These are phyloP conservation scores for Ectobius pallidus DNA, from an alignment of 2,888 invertebrate genomes.

Conservation along the genomic window DNA sequence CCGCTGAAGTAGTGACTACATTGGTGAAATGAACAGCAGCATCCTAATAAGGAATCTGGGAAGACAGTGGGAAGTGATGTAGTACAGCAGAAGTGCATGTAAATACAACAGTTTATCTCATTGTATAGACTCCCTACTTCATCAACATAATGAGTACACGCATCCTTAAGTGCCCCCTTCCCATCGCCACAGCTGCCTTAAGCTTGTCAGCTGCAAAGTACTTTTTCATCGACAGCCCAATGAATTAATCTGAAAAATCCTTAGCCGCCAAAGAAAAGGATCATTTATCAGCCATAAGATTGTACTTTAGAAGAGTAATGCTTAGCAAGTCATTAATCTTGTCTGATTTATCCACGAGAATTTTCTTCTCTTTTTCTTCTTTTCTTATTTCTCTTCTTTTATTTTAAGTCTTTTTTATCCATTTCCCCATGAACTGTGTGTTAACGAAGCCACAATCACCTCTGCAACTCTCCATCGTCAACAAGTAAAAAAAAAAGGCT, in stretches of 20 bases:
- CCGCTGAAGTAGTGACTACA: too few relatives aligned
- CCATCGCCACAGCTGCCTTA: background rate
- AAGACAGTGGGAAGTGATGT: too few relatives aligned
- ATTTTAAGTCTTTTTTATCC: background rate
- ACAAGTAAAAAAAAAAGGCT: too few relatives aligned
- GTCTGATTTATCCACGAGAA: slow-evolving; percentile 32
- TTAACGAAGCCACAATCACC: background rate
- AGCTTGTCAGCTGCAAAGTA: slow-evolving; percentile 33
- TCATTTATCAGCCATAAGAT: slow-evolving; percentile 39
- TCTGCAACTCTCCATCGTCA: background rate
- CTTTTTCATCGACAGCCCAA: slow-evolving; percentile 32
- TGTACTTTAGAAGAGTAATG: slow-evolving; percentile 36
- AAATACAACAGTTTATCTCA: too few relatives aligned
- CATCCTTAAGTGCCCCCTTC: background rate
- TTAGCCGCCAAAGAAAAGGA: slow-evolving; percentile 30
- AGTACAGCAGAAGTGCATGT: too few relatives aligned
- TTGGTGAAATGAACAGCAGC: too few relatives aligned
- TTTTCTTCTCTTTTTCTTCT: background rate
- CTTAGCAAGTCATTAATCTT: slow-evolving; percentile 39
- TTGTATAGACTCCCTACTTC: too few relatives aligned
- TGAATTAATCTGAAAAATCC: slow-evolving; percentile 37
- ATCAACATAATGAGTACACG: too few relatives aligned
- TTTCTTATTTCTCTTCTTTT: background rate
- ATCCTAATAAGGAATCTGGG: too few relatives aligned
- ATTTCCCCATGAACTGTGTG: background rate